Percentiles rank a stretch among this genome's conserved stretches.
Conservation (phyloP, 2,797 vertebrate species). For the Lemur catta region DNA sequence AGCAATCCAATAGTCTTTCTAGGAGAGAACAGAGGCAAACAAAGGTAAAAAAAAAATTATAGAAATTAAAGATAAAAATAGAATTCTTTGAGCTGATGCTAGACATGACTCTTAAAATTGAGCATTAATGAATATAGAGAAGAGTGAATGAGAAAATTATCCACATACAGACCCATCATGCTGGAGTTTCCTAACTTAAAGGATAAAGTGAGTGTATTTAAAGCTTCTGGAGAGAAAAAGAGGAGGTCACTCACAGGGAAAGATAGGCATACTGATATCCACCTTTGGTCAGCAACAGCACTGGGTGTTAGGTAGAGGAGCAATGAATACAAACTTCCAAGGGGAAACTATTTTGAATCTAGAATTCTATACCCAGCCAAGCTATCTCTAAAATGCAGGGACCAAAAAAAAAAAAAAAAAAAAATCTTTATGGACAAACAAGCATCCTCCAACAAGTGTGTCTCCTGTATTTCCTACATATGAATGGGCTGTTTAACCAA, state of each 20-base stretch:
- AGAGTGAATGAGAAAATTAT: neutral
- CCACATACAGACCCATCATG: neutral
- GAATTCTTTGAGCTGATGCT: neutral
- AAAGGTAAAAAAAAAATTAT: neutral
- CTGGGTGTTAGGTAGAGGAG: neutral
- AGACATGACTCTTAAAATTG: neutral
- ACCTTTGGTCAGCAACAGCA: neutral
- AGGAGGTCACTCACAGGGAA: neutral
- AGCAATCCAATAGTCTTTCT: neutral
- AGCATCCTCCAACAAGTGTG: neutral
- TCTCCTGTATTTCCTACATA: neutral
- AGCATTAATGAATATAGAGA: neutral
- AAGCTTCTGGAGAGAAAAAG: neutral
- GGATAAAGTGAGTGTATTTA: neutral
- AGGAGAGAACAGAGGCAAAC: neutral
- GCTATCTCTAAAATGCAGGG: neutral
- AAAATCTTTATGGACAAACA: neutral
- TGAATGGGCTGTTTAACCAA: neutral
- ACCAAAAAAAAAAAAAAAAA: neutral
- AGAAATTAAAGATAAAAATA: neutral
- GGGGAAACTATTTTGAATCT: neutral
- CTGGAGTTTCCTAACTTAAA: neutral
- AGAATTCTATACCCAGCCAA: neutral
- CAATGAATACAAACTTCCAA: neutral
- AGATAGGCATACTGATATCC: neutral